Percentiles rank a stretch among this genome's conserved stretches.
Conservation (phyloP, 1,140 invertebrate genomes). For the Sitophilus oryzae region DNA sequence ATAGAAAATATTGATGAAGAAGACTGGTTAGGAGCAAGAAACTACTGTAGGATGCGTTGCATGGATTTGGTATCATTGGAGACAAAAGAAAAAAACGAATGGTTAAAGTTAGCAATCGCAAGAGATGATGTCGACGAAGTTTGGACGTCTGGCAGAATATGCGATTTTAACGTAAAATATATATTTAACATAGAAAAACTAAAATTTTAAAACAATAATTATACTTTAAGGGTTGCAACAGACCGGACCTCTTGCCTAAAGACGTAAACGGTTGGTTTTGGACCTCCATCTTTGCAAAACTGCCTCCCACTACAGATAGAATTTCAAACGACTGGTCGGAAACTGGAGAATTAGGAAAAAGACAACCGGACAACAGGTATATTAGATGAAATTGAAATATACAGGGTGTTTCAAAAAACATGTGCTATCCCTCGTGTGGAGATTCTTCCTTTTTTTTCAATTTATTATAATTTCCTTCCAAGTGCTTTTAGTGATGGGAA, state of each 20-base stretch:
- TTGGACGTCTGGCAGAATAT: constrained; percentile 79
- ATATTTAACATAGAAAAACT: too few relatives aligned
- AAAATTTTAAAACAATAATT: too few relatives aligned
- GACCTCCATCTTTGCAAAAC: constrained; percentile 75
- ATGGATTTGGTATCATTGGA: constrained; percentile 81
- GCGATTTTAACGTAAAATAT: constrained; percentile 62
- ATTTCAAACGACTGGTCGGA: constrained; percentile 77
- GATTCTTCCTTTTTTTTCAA: too few relatives aligned
- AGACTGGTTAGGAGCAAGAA: constrained; percentile 75
- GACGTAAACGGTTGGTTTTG: constrained; percentile 81
- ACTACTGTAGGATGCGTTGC: constrained; percentile 76
- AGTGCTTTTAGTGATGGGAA: too few relatives aligned
- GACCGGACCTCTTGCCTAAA: constrained; percentile 69
- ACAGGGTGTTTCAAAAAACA: too few relatives aligned
- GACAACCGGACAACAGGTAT: constrained; percentile 78
- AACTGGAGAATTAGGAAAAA: constrained; percentile 68
- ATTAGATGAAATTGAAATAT: too few relatives aligned
- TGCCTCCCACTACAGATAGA: constrained; percentile 68
- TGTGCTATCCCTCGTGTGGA: too few relatives aligned
- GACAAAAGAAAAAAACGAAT: constrained; percentile 74
- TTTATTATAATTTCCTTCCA: too few relatives aligned
- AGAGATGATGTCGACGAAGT: constrained; percentile 69
- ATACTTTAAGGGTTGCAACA: constrained; percentile 75
- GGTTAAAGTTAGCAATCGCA: constrained; percentile 69
- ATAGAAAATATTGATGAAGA: constrained; percentile 53